A percentile compares a stretch with the other conserved stretches of the same genome.
Evolutionary conservation across 2,797 vertebrate genomes (phyloP).

Genomic region (Periparus ater): DNA sequence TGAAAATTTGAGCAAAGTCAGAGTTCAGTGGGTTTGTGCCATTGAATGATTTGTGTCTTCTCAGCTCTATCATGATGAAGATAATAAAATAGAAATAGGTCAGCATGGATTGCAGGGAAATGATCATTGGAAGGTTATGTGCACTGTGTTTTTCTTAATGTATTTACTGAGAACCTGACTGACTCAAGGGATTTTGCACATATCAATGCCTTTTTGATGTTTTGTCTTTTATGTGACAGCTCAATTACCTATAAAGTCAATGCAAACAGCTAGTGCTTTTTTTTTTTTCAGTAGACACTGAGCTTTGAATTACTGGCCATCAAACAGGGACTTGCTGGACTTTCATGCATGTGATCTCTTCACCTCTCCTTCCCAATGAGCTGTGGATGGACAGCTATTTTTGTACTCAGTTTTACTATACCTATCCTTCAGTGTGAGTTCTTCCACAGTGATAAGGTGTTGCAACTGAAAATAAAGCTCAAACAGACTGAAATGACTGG

Average conservation of each 20-base stretch:
- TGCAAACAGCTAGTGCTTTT: neutral
- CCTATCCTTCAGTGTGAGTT: neutral
- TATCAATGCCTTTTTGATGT: neutral
- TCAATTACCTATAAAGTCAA: neutral
- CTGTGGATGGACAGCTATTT: neutral
- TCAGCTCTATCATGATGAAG: neutral
- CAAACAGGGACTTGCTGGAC: neutral
- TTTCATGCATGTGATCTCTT: neutral
- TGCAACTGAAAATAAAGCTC: neutral
- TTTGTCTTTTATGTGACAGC: neutral
- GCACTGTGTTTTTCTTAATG: neutral
- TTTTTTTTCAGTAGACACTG: neutral
- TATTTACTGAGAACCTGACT: neutral
- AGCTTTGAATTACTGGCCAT: neutral
- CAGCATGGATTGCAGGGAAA: neutral
- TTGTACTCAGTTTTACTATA: neutral
- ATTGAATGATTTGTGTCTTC: neutral
- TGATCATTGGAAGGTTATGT: neutral
- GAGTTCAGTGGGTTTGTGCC: neutral
- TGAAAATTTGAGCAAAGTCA: neutral
- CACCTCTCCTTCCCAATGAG: neutral
- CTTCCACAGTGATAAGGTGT: neutral
- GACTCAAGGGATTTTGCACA: neutral
- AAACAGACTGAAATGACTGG: neutral
- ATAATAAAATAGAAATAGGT: constrained; percentile 8